Percentiles rank a stretch among this genome's conserved stretches.
Evolutionary conservation across 2,888 invertebrate genomes (phyloP).

Genomic region (Digitonthophagus gazella): DNA sequence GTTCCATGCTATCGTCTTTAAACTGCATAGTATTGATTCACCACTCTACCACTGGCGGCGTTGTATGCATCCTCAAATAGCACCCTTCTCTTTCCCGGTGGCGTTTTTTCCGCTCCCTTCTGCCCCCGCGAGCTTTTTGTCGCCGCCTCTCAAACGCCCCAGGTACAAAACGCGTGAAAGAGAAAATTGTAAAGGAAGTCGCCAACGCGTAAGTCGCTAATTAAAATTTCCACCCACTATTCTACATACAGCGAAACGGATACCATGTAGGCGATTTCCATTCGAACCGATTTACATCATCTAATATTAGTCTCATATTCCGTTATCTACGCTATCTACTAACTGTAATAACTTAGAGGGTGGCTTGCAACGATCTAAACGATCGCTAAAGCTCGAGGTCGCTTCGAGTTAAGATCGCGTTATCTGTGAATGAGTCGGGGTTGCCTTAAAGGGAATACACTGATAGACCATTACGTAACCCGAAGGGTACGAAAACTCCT

Average conservation of each 20-base stretch:
- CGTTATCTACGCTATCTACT: no score
- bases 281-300: background rate
- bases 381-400: background rate
- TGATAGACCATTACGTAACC: background rate
- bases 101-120: background rate
- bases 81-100: background rate
- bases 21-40: slow-evolving; percentile 49
- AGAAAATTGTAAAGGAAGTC: background rate
- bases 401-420: background rate
- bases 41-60: slow-evolving; percentile 30
- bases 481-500: no score
- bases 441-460: background rate
- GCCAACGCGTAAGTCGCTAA: background rate
- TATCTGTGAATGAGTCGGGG: background rate
- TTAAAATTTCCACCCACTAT: background rate
- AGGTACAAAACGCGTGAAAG: background rate
- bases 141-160: background rate
- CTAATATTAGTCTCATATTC: no score
- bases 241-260: background rate
- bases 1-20: slow-evolving; percentile 46
- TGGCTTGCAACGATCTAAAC: no score
- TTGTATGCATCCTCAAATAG: background rate
- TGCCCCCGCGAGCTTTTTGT: background rate
- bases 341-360: no score
- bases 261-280: background rate